phyloP scores from a whole-genome alignment of 1,140 invertebrate genomes.

The Panagrolaimus sp. region DNA sequence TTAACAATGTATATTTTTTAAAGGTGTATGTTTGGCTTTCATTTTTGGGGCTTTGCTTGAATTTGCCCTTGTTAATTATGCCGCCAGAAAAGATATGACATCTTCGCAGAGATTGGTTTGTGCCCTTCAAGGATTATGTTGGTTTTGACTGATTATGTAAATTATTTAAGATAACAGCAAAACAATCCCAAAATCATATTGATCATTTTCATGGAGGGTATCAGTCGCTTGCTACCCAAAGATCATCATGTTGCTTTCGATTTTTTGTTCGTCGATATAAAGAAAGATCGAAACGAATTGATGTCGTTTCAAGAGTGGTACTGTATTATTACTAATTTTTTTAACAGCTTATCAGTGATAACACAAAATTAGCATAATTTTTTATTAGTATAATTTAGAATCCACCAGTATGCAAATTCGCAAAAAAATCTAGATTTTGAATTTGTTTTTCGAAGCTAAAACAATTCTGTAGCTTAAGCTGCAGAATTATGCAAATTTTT shows the following conservation, averaged over 20 bases:
- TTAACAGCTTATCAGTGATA: too few relatives aligned
- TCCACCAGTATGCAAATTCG: too few relatives aligned
- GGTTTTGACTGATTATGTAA: not conserved
- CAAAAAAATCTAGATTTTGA: too few relatives aligned
- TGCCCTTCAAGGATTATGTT: not conserved
- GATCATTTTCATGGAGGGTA: slow-evolving; percentile 26
- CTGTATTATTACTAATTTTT: too few relatives aligned
- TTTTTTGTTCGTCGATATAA: slow-evolving; percentile 52
- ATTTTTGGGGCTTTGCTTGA: slow-evolving; percentile 90
- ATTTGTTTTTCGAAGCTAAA: too few relatives aligned
- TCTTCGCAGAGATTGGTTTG: slow-evolving; percentile 33
- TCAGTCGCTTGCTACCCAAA: slow-evolving; percentile 26
- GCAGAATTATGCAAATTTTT: too few relatives aligned
- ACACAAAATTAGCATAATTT: too few relatives aligned
- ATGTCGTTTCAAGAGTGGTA: slow-evolving; percentile 53
- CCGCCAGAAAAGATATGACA: slow-evolving; percentile 74
- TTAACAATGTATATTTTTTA: too few relatives aligned
- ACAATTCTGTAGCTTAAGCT: too few relatives aligned
- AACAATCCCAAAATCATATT: slow-evolving; percentile 6
- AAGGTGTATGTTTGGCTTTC: slow-evolving; percentile 70
- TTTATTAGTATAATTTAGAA: too few relatives aligned
- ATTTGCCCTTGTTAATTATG: slow-evolving; percentile 92
- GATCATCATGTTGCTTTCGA: slow-evolving; percentile 49
- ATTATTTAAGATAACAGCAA: slow-evolving; percentile 6
- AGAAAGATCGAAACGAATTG: slow-evolving; percentile 53